phyloP scores from a whole-genome alignment of 2,888 invertebrate species.

The Odontomyia ornata region DNA sequence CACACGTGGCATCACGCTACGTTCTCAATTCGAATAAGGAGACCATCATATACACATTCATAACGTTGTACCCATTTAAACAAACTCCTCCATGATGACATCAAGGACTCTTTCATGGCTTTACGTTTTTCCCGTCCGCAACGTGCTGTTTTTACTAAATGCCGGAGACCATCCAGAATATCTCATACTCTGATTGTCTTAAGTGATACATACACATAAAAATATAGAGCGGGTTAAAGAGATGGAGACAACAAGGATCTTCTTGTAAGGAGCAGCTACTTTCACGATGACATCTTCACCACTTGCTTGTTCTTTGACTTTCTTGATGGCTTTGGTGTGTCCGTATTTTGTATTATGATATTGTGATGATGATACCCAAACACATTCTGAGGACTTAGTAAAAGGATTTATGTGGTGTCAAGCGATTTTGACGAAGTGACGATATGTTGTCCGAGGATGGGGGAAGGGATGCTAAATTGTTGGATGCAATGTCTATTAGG shows the following conservation, averaged over 20 bases:
- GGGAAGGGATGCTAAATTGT: neutral
- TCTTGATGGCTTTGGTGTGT: neutral
- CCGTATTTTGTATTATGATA: neutral
- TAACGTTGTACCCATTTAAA: neutral
- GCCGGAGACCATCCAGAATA: neutral
- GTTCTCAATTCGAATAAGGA: neutral
- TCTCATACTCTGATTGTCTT: neutral
- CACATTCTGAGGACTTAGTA: constrained; percentile 18
- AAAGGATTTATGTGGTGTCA: constrained; percentile 36
- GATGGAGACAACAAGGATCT: neutral
- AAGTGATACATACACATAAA: neutral
- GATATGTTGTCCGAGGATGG: no score
- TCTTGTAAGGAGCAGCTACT: constrained; percentile 1
- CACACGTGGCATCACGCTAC: neutral
- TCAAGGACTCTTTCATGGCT: constrained; percentile 22
- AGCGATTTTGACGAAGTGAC: neutral
- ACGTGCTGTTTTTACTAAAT: constrained; percentile 41
- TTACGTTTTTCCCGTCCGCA: neutral
- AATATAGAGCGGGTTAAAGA: neutral
- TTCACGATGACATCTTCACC: neutral
- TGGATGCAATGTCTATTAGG: neutral
- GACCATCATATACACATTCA: neutral
- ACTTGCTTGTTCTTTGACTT: constrained; percentile 2
- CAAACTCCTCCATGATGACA: constrained; percentile 7
- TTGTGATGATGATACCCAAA: neutral